A percentile compares a stretch with the other conserved stretches of the same genome.
Conservation (phyloP, 2,888 invertebrate species). For the Caenorhabditis sp. region DNA sequence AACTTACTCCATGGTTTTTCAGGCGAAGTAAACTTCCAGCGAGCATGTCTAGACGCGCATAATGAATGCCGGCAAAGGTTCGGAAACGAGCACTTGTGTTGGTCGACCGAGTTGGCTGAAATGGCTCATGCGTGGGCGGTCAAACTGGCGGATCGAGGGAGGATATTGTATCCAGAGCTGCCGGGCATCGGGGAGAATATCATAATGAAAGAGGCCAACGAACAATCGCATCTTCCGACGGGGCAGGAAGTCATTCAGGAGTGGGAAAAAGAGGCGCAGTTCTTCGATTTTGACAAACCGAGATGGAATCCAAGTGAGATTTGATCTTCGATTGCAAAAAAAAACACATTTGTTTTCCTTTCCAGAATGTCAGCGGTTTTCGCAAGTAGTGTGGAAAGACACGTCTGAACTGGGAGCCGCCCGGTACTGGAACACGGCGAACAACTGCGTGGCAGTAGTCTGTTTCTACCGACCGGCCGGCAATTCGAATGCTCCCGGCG, state of each 20-base stretch:
- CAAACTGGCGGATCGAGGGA: slow-evolving; percentile 76
- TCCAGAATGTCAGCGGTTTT: slow-evolving; percentile 78
- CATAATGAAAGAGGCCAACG: slow-evolving; percentile 66
- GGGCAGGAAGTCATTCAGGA: slow-evolving; percentile 74
- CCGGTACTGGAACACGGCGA: slow-evolving; percentile 76
- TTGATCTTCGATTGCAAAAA: too few relatives aligned
- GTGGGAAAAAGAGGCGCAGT: slow-evolving; percentile 76
- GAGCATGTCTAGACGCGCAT: slow-evolving; percentile 78
- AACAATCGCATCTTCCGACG: slow-evolving; percentile 76
- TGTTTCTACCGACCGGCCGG: slow-evolving; percentile 78
- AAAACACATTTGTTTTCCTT: slow-evolving; percentile 47
- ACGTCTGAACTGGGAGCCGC: slow-evolving; percentile 66
- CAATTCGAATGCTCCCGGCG: slow-evolving; percentile 77
- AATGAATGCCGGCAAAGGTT: slow-evolving; percentile 69
- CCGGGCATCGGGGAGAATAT: slow-evolving; percentile 79
- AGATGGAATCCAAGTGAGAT: slow-evolving; percentile 75
- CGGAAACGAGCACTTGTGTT: slow-evolving; percentile 70
- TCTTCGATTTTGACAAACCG: slow-evolving; percentile 76
- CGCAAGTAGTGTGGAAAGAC: slow-evolving; percentile 78
- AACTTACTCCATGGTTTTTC: slow-evolving; percentile 12
- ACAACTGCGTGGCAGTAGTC: slow-evolving; percentile 77
- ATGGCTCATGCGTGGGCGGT: slow-evolving; percentile 78
- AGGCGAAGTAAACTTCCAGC: slow-evolving; percentile 79
- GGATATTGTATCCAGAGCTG: slow-evolving; percentile 77
- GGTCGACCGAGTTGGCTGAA: slow-evolving; percentile 78